Percentiles rank a stretch among this genome's conserved stretches.
phyloP scores from a whole-genome alignment of 1,140 invertebrate genomes.

The Drosophila parvula region DNA sequence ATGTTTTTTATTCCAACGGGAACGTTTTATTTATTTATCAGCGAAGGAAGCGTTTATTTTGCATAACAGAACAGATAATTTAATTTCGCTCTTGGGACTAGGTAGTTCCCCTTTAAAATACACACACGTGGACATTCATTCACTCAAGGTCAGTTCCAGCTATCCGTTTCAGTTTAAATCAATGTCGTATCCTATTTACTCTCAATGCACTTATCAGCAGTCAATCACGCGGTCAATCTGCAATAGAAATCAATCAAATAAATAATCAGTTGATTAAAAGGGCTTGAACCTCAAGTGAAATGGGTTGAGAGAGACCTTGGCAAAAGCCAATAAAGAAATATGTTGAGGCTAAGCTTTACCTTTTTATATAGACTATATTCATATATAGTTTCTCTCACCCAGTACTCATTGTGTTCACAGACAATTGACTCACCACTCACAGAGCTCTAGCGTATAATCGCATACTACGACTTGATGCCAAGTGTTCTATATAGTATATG shows the following conservation, averaged over 20 bases:
- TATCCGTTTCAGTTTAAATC: constrained; percentile 19
- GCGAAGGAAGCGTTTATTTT: constrained; percentile 21
- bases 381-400: neutral
- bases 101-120: constrained; percentile 11
- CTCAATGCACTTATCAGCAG: constrained; percentile 37
- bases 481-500: constrained; percentile 34
- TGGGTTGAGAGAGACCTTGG: neutral
- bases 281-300: neutral
- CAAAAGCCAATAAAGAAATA: neutral
- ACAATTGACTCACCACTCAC: constrained; percentile 44
- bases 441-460: constrained; percentile 42
- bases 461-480: constrained; percentile 50
- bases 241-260: constrained; percentile 1
- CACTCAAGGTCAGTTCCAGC: constrained; percentile 43
- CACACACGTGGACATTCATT: constrained; percentile 38
- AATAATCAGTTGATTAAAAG: constrained; percentile 17
- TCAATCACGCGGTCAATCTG: constrained; percentile 54
- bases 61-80: constrained; percentile 53
- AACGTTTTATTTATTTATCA: constrained; percentile 37
- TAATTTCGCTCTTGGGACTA: constrained; percentile 28
- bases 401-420: neutral
- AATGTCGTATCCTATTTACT: constrained; percentile 26
- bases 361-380: neutral
- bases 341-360: neutral
- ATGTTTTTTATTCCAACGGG: constrained; percentile 45